Conservation (phyloP, 2,888 invertebrate species). For the Parapristionchus giblindavisi region DNA sequence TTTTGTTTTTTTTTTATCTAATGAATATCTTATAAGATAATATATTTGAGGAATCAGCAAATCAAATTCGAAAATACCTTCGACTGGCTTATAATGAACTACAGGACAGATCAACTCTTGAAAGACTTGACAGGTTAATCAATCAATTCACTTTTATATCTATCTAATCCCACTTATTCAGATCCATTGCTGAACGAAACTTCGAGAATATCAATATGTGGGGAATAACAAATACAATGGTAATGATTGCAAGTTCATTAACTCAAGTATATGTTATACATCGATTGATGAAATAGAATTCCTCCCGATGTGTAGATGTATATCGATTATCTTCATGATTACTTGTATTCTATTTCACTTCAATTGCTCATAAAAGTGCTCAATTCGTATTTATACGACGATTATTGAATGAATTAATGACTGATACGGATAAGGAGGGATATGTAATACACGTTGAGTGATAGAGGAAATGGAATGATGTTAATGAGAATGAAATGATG, state of each 20-base stretch:
- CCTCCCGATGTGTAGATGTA: background rate
- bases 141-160: slow-evolving; percentile 2
- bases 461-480: background rate
- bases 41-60: slow-evolving; percentile 15
- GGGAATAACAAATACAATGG: slow-evolving; percentile 44
- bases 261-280: slow-evolving; percentile 38
- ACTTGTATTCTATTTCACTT: background rate
- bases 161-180: no score
- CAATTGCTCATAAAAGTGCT: background rate
- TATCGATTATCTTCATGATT: background rate
- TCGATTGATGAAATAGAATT: slow-evolving; percentile 16
- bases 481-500: background rate
- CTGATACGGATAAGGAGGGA: slow-evolving; percentile 13
- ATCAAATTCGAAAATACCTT: slow-evolving; percentile 1
- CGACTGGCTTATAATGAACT: slow-evolving; percentile 20
- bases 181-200: slow-evolving; percentile 42
- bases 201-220: slow-evolving; percentile 48
- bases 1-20: background rate
- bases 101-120: slow-evolving; percentile 22
- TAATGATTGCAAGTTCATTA: slow-evolving; percentile 36
- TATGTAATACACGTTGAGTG: slow-evolving; percentile 23
- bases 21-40: background rate
- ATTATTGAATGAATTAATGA: slow-evolving; percentile 21
- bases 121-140: background rate
- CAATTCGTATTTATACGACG: no score